Evolutionary conservation across 2,797 vertebrate genomes (phyloP).

Genomic region (Lacerta viridis): DNA sequence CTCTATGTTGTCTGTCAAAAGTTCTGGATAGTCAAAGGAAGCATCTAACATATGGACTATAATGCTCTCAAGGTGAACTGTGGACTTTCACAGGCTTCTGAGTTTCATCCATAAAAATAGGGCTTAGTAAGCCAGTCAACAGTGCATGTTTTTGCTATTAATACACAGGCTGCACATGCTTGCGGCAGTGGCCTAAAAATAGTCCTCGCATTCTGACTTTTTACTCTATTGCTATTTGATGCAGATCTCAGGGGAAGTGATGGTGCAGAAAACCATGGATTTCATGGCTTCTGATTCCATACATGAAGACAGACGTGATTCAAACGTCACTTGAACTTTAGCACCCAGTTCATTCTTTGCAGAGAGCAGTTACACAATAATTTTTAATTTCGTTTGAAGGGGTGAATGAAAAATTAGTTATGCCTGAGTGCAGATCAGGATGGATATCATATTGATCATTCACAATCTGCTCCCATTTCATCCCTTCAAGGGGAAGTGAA

Average conservation of each 20-base stretch:
- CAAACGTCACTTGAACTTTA: slow-evolving; percentile 20
- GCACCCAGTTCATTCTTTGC: slow-evolving; percentile 17
- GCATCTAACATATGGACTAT: neutral
- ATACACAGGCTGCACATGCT: slow-evolving; percentile 58
- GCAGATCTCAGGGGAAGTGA: slow-evolving; percentile 66
- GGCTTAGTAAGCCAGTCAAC: slow-evolving; percentile 58
- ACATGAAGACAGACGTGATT: slow-evolving; percentile 35
- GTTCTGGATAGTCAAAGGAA: neutral
- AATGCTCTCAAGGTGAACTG: slow-evolving; percentile 45
- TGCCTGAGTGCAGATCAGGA: neutral
- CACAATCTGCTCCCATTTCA: neutral
- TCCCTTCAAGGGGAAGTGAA: too few species aligned
- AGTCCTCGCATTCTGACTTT: slow-evolving; percentile 62
- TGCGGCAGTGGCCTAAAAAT: slow-evolving; percentile 70
- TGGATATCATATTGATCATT: neutral
- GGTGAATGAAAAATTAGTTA: neutral
- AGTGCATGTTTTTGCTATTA: slow-evolving; percentile 64
- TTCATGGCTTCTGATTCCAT: slow-evolving; percentile 62
- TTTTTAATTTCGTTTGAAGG: slow-evolving; percentile 28
- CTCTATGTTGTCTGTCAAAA: neutral
- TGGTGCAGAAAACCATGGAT: slow-evolving; percentile 72
- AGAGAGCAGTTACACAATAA: slow-evolving; percentile 41
- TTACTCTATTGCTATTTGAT: slow-evolving; percentile 63
- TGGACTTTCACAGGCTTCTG: neutral
- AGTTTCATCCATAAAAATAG: slow-evolving; percentile 66